Evolutionary conservation across 2,888 invertebrate genomes (phyloP), one percentile per base, ranked within the genome.

Genomic region (Phlogophora meticulosa): DNA sequence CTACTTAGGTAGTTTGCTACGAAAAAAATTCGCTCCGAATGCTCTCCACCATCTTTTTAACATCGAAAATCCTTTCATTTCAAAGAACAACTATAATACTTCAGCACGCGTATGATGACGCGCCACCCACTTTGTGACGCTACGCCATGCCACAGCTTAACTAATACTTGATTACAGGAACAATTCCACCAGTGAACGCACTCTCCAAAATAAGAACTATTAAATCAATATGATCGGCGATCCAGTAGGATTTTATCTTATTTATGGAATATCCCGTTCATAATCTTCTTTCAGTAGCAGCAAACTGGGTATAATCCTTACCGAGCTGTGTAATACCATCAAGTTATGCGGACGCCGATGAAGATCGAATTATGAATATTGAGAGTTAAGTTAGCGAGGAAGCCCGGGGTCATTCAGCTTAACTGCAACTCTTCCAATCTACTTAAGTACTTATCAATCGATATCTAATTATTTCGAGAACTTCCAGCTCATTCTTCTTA

Each of bases 361-460:
- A 90, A 91, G 89, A 87, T 85, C 86, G 86, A 86, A 88, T 88
- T 91, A 93, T 91, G 88, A 91, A 93, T 92, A 93, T 92, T 91
- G 87, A 84, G 81, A 73, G 85, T 82, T 85, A 86, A 88, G 78
- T 87, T 82, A 58, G 63, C 58, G 59, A 46, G 48, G 56, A 72
- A 76, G 85, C 86, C 92, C 85, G 73, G 86, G 90, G 93, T 88
- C 91, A 90, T 88, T 84, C 81, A 80, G 81, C 85, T 87, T 83
- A 85, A 84, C 80, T 84, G 84, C 83, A 84, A 78, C 79, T 80
- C 60, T 79, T 82, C 86, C 85, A 85, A 89, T 91, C 91, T 83
- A 89, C 90, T 92, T 91, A 89, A 88, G 90, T 91, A 90, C 69
- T 80, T 77, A 78, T 81, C 82, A 86, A 89, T 89, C 87, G 89